Percentiles rank a stretch among this genome's conserved stretches.
Conservation (phyloP, 2,888 invertebrate genomes). For the Thecocarcelia acutangulata region DNA sequence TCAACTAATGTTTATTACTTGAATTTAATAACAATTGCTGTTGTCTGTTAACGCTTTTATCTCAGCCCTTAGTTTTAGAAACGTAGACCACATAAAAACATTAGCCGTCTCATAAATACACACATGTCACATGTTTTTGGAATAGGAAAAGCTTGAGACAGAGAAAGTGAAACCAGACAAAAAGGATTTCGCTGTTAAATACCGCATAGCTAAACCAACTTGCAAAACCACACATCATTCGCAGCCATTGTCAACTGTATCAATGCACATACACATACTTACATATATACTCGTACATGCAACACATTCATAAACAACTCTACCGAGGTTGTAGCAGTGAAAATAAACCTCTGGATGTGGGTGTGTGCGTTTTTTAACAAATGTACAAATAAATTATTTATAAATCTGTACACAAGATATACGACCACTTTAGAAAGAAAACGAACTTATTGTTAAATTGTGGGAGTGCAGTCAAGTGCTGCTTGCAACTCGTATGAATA, state of each 20-base stretch:
- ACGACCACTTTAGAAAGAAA: too few species aligned
- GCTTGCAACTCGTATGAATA: neutral
- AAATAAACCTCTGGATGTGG: too few species aligned
- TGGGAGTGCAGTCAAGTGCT: too few species aligned
- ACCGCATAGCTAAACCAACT: constrained; percentile 63
- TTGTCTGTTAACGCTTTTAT: neutral
- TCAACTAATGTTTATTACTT: too few species aligned
- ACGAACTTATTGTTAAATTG: too few species aligned
- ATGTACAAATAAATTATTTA: constrained; percentile 28
- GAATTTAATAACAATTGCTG: too few species aligned
- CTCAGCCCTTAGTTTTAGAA: constrained; percentile 2
- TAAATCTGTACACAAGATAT: neutral
- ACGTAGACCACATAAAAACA: constrained; percentile 4
- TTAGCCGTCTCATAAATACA: neutral
- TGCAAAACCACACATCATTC: constrained; percentile 65
- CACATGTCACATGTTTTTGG: neutral
- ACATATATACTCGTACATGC: too few species aligned
- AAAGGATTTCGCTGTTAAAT: constrained; percentile 66
- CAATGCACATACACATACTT: too few species aligned
- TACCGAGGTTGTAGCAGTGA: too few species aligned
- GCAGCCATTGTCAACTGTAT: constrained; percentile 42
- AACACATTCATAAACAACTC: too few species aligned
- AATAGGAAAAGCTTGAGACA: neutral
- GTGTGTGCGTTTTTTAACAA: neutral
- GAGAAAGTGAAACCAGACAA: constrained; percentile 19